phyloP scores from a whole-genome alignment of 2,113 vertebrate species.

The Thamnophis sirtalis region DNA sequence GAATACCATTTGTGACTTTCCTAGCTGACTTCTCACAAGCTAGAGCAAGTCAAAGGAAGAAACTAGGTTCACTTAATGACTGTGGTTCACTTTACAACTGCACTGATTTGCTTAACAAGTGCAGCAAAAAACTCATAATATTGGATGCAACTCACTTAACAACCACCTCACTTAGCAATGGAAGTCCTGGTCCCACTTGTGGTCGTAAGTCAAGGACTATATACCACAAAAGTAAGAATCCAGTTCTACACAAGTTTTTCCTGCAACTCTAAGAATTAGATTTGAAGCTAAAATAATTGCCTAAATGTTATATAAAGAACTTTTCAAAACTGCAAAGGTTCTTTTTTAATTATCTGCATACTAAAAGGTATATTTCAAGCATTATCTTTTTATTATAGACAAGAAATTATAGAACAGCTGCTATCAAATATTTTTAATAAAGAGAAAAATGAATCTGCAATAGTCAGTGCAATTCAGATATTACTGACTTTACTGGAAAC shows the following conservation, averaged over 20 bases:
- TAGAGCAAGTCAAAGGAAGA: not conserved
- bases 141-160: not conserved
- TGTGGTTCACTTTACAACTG: not conserved
- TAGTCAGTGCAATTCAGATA: constrained; percentile 98
- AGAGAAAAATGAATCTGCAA: constrained; percentile 95
- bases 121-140: not conserved
- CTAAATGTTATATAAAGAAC: not conserved
- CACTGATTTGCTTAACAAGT: not conserved
- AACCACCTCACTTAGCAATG: not conserved
- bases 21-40: not conserved
- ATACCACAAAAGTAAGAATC: not conserved
- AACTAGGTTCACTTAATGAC: not conserved
- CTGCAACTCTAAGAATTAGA: not conserved
- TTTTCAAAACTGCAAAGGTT: not conserved
- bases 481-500: constrained; percentile 94
- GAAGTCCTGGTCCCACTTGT: not conserved
- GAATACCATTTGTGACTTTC: not conserved
- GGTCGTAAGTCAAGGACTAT: not conserved
- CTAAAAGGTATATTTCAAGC: not conserved
- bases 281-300: not conserved
- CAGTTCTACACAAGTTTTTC: not conserved
- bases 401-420: constrained; percentile 95
- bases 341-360: not conserved
- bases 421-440: constrained; percentile 93
- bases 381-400: constrained; percentile 69